Evolutionary conservation across 2,113 vertebrate genomes (phyloP), one percentile per base, ranked within the genome.

Genomic region (Athene cunicularia): DNA sequence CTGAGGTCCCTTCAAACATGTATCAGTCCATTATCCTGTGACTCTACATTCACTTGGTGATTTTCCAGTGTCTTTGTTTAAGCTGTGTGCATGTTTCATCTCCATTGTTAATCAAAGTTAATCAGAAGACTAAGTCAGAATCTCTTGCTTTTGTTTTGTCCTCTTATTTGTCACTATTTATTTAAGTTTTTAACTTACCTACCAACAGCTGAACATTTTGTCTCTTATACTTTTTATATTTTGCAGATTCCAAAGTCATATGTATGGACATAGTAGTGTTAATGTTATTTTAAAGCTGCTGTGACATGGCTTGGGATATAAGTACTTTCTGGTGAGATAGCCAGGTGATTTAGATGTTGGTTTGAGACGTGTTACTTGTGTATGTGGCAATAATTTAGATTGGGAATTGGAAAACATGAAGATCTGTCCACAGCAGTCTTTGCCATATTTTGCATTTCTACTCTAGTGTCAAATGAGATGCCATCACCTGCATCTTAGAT

Each of bases 191-290:
- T 19, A 47, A 27, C 11, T 87, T 73, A 45, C 12, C 3, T 8
- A 43, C 9, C 12, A 39, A 47, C 5, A 79, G 18, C 1, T 59
- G 19, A 18, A 6, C 15, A 50, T 79, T 41, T 28, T 43, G 6
- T 22, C 28, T n/a, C 22, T 30, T n/a, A 12, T 3, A 2, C 3
- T 55, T 80, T 47, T 56, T 80, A 27, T n/a, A 1, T 43, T 91
- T 93, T 64, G 2, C 18, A 58, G 23, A 8, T 55, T 86, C 18
- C 23, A 50, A 50, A 49, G 18, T 41, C 17, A 6, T 17, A 32
- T 3, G 5, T 10, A 43, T 0, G 1, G 12, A 49, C 33, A 76
- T 4, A 64, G 11, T 2, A 45, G 5, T 6, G 41, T 12, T 30
- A 86, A 43, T 30, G 4, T 12, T 64, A 14, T 41, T 67, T 37